phyloP scores from a whole-genome alignment of 2,888 invertebrate genomes.

The Drosophila stalkeri region DNA sequence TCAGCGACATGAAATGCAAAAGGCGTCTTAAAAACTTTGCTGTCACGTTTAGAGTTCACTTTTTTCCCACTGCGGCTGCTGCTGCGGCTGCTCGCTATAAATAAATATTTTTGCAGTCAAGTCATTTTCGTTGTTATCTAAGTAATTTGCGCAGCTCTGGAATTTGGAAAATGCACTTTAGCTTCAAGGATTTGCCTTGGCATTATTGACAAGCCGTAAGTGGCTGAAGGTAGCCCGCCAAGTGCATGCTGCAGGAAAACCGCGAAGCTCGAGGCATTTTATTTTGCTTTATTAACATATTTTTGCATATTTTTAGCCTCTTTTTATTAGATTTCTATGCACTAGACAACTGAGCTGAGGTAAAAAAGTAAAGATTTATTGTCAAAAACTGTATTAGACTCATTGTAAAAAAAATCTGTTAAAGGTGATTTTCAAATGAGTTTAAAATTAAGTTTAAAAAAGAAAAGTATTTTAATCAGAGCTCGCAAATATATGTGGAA shows the following conservation, averaged over 20 bases:
- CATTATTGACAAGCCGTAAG: conserved; percentile 35
- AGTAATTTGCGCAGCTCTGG: conserved; percentile 46
- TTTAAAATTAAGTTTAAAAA: no score
- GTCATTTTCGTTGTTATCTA: conserved; percentile 43
- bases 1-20: conserved; percentile 45
- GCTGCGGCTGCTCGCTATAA: conserved; percentile 21
- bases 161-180: conserved; percentile 43
- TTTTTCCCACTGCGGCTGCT: conserved; percentile 1
- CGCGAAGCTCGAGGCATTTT: not conserved
- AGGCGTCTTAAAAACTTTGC: conserved; percentile 58
- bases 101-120: conserved; percentile 59
- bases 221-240: conserved; percentile 15
- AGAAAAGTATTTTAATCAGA: no score
- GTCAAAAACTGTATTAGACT: no score
- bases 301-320: not conserved
- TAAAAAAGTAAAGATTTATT: no score
- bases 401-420: no score
- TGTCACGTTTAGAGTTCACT: conserved; percentile 53
- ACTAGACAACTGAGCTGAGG: not conserved
- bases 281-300: conserved; percentile 9
- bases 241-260: not conserved
- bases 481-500: no score
- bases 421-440: no score
- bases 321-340: not conserved
- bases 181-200: conserved; percentile 16